These are phyloP conservation scores for Episyrphus balteatus DNA, from an alignment of 1,140 invertebrate genomes.

Conservation along the genomic window DNA sequence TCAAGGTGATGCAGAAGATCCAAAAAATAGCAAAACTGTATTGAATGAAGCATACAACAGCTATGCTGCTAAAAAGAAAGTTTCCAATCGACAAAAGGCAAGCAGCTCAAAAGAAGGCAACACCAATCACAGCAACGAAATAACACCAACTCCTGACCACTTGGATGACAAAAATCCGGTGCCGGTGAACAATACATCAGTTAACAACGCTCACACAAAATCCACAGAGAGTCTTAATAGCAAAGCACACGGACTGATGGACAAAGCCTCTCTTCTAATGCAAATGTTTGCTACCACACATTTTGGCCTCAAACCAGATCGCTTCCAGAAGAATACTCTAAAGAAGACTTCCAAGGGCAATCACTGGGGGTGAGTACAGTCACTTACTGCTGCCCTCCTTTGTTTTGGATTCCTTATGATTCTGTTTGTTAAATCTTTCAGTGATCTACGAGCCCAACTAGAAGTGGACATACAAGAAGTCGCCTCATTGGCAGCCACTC, in stretches of 20 bases:
- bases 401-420: too few relatives aligned
- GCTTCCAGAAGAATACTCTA: slow-evolving; percentile 68
- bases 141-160: neutral
- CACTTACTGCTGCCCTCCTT: too few relatives aligned
- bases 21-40: slow-evolving; percentile 8
- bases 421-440: slow-evolving; percentile 20
- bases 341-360: slow-evolving; percentile 78
- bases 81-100: neutral
- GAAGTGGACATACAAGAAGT: slow-evolving; percentile 56
- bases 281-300: slow-evolving; percentile 90
- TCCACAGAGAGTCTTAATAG: slow-evolving; percentile 22
- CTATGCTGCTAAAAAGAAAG: slow-evolving; percentile 30
- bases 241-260: slow-evolving; percentile 50
- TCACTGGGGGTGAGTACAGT: slow-evolving; percentile 69
- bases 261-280: slow-evolving; percentile 73
- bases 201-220: neutral
- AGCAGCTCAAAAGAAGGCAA: neutral
- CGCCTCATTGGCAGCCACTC: slow-evolving; percentile 23
- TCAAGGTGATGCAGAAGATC: slow-evolving; percentile 56
- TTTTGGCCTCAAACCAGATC: slow-evolving; percentile 50
- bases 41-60: slow-evolving; percentile 27
- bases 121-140: neutral
- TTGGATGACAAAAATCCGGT: neutral
- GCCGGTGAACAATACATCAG: neutral
- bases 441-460: slow-evolving; percentile 81